phyloP scores from a whole-genome alignment of 2,797 vertebrate genomes.

The Presbytis comata region DNA sequence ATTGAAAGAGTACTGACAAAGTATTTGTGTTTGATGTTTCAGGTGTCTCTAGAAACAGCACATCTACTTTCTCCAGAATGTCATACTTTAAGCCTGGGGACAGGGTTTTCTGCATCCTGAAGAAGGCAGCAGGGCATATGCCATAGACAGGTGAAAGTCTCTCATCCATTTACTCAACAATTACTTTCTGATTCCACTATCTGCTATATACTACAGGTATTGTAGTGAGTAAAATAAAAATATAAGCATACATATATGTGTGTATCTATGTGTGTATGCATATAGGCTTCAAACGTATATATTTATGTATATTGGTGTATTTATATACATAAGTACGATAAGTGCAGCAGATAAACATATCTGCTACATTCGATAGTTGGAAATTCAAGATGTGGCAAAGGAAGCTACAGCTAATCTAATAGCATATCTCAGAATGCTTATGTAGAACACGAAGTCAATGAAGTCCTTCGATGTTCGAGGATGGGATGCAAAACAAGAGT shows the following conservation, averaged over 20 bases:
- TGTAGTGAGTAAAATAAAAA: not conserved
- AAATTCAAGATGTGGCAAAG: not conserved
- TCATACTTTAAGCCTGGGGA: not conserved
- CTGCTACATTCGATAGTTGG: not conserved
- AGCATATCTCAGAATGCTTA: not conserved
- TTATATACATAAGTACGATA: not conserved
- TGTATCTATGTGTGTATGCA: not conserved
- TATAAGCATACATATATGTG: not conserved
- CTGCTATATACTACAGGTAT: not conserved
- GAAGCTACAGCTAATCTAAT: not conserved
- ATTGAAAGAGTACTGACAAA: not conserved
- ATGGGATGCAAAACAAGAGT: not conserved
- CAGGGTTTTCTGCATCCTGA: not conserved
- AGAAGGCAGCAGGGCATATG: not conserved
- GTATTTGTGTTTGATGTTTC: not conserved
- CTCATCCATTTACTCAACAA: not conserved
- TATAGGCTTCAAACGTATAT: not conserved
- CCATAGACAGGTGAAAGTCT: not conserved
- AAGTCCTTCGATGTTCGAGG: not conserved
- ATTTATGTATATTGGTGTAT: not conserved
- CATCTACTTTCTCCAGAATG: not conserved
- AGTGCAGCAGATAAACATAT: not conserved
- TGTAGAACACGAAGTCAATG: not conserved
- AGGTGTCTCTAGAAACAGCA: not conserved
- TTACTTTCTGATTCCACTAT: conserved; percentile 6